Conservation (phyloP, 2,888 invertebrate genomes). For the Eilema depressum region DNA sequence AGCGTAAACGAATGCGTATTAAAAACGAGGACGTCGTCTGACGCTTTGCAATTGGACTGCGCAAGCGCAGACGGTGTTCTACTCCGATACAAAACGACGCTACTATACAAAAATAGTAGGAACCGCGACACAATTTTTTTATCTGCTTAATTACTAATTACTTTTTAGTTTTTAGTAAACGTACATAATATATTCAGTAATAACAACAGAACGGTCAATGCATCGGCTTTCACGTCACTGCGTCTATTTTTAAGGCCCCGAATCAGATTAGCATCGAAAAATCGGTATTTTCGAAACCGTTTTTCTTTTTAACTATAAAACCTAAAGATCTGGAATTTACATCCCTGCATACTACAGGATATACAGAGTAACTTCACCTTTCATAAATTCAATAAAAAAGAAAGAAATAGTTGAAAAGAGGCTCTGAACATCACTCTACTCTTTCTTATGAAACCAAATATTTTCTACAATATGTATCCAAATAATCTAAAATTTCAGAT, state of each 20-base stretch:
- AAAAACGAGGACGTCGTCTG: conserved; percentile 54
- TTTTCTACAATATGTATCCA: too few species aligned
- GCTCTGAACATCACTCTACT: too few species aligned
- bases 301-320: too few species aligned
- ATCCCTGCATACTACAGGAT: too few species aligned
- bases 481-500: too few species aligned
- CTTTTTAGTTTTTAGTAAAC: background rate
- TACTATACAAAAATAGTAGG: conserved; percentile 36
- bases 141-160: conserved; percentile 2
- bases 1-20: conserved; percentile 51
- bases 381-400: too few species aligned
- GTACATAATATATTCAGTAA: conserved; percentile 42
- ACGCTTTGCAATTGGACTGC: conserved; percentile 66
- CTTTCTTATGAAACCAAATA: too few species aligned
- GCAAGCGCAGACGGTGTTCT: conserved; percentile 56
- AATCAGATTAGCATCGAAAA: too few species aligned
- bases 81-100: conserved; percentile 27
- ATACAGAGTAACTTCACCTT: too few species aligned
- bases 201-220: conserved; percentile 35
- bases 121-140: conserved; percentile 49
- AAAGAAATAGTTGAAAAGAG: too few species aligned
- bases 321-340: too few species aligned
- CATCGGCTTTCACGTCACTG: conserved; percentile 12
- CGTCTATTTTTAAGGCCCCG: conserved; percentile 70
- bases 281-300: too few species aligned